Evolutionary conservation across 1,140 invertebrate genomes (phyloP).

Genomic region (Platyura marginata): DNA sequence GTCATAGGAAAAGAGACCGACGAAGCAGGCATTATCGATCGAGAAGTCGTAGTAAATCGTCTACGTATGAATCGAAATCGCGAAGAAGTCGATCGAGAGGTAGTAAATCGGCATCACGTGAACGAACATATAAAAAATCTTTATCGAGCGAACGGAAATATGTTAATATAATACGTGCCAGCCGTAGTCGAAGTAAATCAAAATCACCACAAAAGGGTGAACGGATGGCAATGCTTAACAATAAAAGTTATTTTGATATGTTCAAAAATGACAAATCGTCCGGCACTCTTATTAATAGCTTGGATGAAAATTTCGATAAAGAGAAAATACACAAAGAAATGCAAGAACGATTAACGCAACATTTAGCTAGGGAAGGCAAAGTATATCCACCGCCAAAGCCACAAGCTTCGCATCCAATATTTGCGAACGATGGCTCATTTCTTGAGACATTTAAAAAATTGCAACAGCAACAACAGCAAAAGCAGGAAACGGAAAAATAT

Average conservation of each 20-base stretch:
- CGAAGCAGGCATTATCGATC: neutral
- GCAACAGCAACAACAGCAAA: constrained; percentile 36
- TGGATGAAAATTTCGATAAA: neutral
- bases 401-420: constrained; percentile 28
- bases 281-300: neutral
- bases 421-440: constrained; percentile 74
- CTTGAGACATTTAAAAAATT: constrained; percentile 79
- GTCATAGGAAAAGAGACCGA: neutral
- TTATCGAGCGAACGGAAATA: neutral
- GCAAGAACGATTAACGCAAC: constrained; percentile 17
- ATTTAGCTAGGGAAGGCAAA: constrained; percentile 20
- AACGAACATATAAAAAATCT: neutral
- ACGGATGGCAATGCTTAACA: too few relatives aligned
- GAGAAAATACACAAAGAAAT: constrained; percentile 10
- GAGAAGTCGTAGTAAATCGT: neutral
- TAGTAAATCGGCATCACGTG: neutral
- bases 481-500: neutral
- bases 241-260: too few relatives aligned
- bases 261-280: too few relatives aligned
- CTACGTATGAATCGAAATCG: neutral
- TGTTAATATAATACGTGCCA: neutral
- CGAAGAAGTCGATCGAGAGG: neutral
- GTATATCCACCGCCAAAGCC: constrained; percentile 19
- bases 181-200: neutral
- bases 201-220: too few relatives aligned